Evolutionary conservation across 2,888 invertebrate species (phyloP).

Genomic region (Heliconius erato): DNA sequence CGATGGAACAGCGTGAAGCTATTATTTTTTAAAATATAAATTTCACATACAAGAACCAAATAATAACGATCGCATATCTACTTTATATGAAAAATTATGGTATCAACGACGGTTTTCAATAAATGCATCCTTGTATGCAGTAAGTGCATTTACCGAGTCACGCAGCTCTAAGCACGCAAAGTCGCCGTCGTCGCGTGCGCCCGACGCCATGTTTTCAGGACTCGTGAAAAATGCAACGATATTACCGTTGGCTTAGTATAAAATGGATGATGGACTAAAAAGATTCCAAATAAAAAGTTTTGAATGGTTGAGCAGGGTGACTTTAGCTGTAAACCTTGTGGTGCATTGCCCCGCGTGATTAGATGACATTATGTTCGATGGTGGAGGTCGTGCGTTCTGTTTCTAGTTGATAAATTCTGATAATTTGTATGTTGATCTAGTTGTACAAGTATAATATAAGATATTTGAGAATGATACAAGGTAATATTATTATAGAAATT

Average conservation of each 20-base stretch:
- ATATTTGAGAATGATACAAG: not conserved
- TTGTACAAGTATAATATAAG: not conserved
- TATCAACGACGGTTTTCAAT: conserved; percentile 44
- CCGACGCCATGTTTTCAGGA: conserved; percentile 56
- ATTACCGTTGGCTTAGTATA: conserved; percentile 26
- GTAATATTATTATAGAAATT: not conserved
- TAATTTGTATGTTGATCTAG: not conserved
- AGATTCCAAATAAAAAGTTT: conserved; percentile 31
- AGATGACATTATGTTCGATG: not conserved
- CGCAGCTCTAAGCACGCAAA: conserved; percentile 50
- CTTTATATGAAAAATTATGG: conserved; percentile 35
- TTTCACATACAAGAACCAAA: not conserved
- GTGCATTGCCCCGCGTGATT: conserved; percentile 12
- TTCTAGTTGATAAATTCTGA: not conserved
- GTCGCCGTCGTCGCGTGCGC: conserved; percentile 48
- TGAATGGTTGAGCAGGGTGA: conserved; percentile 23
- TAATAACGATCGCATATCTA: conserved; percentile 25
- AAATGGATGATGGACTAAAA: conserved; percentile 44
- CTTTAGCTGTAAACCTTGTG: conserved; percentile 14
- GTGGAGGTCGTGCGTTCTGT: not conserved
- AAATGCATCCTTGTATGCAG: conserved; percentile 50
- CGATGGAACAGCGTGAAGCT: too few species aligned
- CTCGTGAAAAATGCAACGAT: conserved; percentile 54
- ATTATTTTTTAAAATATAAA: not conserved
- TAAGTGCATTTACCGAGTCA: conserved; percentile 45